Conservation (phyloP, 37 sponge, comb jelly and placozoan genomes). For the Beroe forskalii region DNA sequence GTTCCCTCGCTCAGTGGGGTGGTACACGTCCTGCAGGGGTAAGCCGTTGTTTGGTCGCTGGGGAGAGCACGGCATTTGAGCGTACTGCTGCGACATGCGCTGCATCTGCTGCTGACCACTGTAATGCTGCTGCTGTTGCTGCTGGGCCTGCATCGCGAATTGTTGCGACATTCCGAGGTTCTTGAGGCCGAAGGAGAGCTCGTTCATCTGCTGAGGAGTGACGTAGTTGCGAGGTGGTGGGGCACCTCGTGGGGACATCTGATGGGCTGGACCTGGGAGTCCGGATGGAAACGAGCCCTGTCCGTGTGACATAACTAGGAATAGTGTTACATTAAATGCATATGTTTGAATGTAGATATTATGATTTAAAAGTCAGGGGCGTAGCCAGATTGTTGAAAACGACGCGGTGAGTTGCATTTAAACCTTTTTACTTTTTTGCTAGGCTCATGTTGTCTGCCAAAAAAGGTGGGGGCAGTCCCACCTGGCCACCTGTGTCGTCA, state of each 20-base stretch:
- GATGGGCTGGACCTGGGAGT: not conserved
- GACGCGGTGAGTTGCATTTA: too few relatives aligned
- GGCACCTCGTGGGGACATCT: not conserved
- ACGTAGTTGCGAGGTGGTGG: not conserved
- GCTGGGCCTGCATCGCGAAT: not conserved
- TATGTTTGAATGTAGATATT: too few relatives aligned
- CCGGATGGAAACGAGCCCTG: not conserved
- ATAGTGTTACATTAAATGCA: too few relatives aligned
- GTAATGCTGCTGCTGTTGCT: not conserved
- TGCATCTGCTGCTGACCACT: not conserved
- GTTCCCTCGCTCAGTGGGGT: not conserved
- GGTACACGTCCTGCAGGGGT: conserved; percentile 1
- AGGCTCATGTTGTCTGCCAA: too few relatives aligned
- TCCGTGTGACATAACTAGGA: conserved; percentile 49
- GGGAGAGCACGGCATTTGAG: not conserved
- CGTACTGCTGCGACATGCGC: not conserved
- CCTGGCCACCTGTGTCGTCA: too few relatives aligned
- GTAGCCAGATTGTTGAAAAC: too few relatives aligned
- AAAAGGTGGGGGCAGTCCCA: too few relatives aligned
- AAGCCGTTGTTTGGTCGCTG: not conserved
- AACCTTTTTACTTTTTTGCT: too few relatives aligned
- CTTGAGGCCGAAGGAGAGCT: conserved; percentile 32
- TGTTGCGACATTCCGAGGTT: not conserved
- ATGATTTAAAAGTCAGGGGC: too few relatives aligned
- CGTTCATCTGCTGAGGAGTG: not conserved